Base-by-base conservation (phyloP, 2,797 vertebrate species). In the Buceros bicornis region DNA sequence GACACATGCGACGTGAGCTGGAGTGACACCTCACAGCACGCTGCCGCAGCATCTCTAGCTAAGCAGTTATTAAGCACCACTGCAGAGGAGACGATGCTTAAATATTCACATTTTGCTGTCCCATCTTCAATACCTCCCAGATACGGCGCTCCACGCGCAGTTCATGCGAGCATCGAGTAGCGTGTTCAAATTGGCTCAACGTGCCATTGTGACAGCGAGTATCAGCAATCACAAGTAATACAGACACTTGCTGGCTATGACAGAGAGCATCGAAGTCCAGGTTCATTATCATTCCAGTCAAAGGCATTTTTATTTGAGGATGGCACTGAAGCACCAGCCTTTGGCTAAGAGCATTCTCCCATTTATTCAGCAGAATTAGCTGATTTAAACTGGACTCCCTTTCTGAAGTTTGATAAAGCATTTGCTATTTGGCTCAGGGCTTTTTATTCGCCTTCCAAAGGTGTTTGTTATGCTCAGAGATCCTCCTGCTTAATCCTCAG, bases 291-390 rank as follows among this genome's bases (percentile, higher is more conserved):
- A 86, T 78, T 94, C 88, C 54, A 80, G 64, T 35, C 93, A 85
- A 74, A 92, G 35, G 73, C 90, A 95, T 92, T 96, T 94, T 95
- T 95, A 81, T 87, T 70, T 57, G 74, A 89, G 88, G 95, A 96
- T 93, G 87, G 91, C 95, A 97, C 77, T 19, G 18, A 16, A 95
- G 97, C 93, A 97, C 96, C 97, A 95, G 91, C 97, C 97, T 97
- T 89, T 94, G 91, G 94, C 97, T 94, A 92, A 94, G 87, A 97
- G 88, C 66, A 3, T 72, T 83, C 82, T 86, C 94, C 85, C 92
- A 82, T 95, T 96, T 95, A 81, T 89, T 95, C 82, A 73, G 89
- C 93, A 95, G 97, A 97, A 97, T 97, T 96, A 96, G 92, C 78
- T 94, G 83, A 87, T 93, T 97, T 96, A 84, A 96, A 94, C 78